Base-by-base conservation (phyloP, 1,140 invertebrate genomes). In the Cydia amplana region DNA sequence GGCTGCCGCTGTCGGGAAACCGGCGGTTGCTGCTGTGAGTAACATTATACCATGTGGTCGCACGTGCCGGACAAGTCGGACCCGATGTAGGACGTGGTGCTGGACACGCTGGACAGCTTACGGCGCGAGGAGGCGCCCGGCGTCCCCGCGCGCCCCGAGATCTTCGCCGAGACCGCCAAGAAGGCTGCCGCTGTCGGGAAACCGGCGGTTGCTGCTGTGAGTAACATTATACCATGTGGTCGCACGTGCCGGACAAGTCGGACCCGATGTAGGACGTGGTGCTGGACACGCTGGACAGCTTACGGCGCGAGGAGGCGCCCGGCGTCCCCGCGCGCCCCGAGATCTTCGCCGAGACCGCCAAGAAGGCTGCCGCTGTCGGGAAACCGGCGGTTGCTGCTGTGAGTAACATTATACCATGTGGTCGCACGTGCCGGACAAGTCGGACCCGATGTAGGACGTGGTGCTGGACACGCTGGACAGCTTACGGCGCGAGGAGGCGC, bases 231-330 rank as follows among this genome's bases (percentile, higher is more conserved):
- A 25, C 51, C 6, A 2, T 72, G 32, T 70, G 14, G 18, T 3
- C 16, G 40, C 0, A 51, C 43, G 43, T 60, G 20, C 20, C 4
- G 9, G 88, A 85, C 74, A 80, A 80, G 9, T 16, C 78, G 0
- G 84, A 83, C 40, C 74, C 79, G 2, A 23, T 40, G 10, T 90
- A 88, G 88, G 80, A 84, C 23, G 63, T 20, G 0, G 83, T 85
- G 40, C 74, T 70, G 20, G 78, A 65, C 4, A 85, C 83, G 20
- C 67, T 90, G 60, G 78, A 78, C 60, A 77, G 78, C 18, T 79
- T 91, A 75, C 72, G 79, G 10, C 40, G 72, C 10, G 14, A 46
- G 43, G 43, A 46, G 43, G 43, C 43, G 43, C 4, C 14, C 7
- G 43, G 43, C 3, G 43, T 46, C 0, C 43, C 14, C 12, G 43